Evolutionary conservation across 2,888 invertebrate genomes (phyloP), one percentile per base, ranked within the genome.

Genomic region (Tenthredo notha): DNA sequence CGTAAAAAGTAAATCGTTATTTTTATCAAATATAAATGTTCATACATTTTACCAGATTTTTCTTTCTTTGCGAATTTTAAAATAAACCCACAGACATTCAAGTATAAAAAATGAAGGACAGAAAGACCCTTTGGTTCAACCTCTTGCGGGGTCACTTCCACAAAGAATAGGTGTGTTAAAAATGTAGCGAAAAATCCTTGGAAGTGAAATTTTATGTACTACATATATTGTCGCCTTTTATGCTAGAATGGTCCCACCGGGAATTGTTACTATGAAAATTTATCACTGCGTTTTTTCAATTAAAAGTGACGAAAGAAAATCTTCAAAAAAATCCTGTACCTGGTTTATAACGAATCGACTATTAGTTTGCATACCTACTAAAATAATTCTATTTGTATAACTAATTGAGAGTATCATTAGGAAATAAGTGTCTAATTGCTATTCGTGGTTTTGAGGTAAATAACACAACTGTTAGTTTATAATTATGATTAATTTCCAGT

Each of bases 401-500:
- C 5, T 61, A 61, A 61, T 61, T 25, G 4, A 25, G 61, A 61
- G 61, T 25, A 61, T 61, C 25, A 61, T 25, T 2, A 21, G 10
- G 25, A 61, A 58, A 58, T 58, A 58, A 61, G 61, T 37, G 7
- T 37, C 70, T 70, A 70, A 70, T 70, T 70, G 70, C 70, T 37
- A 15, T 37, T 33, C 37, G 70, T 43, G 21, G 74, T 74, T 43
- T 21, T 0, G 43, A 4, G 12, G 74, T 43, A 5, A 74, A 21
- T 74, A 74, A 21, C 43, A 74, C n/a, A 10, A 21, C 40, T 29
- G 25, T 43, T n/a, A 77, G 50, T 77, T 77, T 29, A 29, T 77
- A 77, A 77, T 77, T 54, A 54, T 77, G 50, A 77, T 77, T 77
- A 77, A 77, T 77, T 77, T 18, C 33, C 77, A 54, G 29, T 10